Base-by-base conservation (phyloP, 2,113 vertebrate genomes). In the Leptobrachium leishanense region DNA sequence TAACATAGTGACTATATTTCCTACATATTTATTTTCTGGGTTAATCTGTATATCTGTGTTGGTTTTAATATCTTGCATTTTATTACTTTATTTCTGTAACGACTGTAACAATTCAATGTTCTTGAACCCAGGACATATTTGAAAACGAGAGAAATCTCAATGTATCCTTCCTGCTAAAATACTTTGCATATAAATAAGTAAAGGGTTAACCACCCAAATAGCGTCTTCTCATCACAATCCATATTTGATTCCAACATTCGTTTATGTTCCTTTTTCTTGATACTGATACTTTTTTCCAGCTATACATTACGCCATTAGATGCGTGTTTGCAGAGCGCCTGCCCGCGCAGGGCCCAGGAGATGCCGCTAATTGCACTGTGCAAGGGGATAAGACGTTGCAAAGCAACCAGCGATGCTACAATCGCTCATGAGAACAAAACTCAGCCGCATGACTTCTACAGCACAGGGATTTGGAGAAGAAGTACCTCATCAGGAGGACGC, bases 301-400 rank as follows among this genome's bases (percentile, higher is more conserved):
- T 68, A 66, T 68, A 62, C 64, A 81, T 81, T 44, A 81, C 62
- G 54, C 71, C 65, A 81, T 81, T 74, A 81, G 72, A 68, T 74
- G 64, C 64, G 67, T 74, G 43, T 74, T 80, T 31, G 40, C 59
- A 42, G 72, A 65, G 59, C 59, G 72, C 5, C 42, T 72, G 43
- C 59, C 62, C 41, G 57, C 54, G 64, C 41, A 46, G 12, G 63
- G 40, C 78, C 73, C 78, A 31, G 44, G 78, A 70, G 78, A 81
- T 59, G 53, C 57, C 64, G 55, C 74, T 81, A 81, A 81, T 59
- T 74, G 72, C 78, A 81, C 68, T 74, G 78, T 81, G 72, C 50
- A 55, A 44, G 65, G 64, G 64, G 31, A 74, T 68, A 68, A 62
- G 31, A 43, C 55, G 67, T 81, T 63, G 54, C 78, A 64, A 43